Percentiles rank a stretch among this genome's conserved stretches.
phyloP scores from a whole-genome alignment of 2,113 vertebrate genomes.

The Menidia beryllina region DNA sequence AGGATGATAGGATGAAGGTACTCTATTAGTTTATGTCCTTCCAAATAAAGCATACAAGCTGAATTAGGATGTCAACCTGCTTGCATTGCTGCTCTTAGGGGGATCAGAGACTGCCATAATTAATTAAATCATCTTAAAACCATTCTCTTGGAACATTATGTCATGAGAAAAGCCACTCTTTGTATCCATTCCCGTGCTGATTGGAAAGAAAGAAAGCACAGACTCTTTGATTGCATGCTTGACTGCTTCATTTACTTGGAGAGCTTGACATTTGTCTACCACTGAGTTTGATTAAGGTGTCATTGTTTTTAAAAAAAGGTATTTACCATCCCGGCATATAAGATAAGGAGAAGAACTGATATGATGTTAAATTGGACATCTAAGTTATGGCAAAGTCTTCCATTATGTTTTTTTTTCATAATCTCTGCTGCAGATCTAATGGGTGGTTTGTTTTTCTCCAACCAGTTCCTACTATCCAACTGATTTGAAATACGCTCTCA shows the following conservation, averaged over 20 bases:
- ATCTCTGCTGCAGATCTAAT: conserved; percentile 27
- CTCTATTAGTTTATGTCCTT: background rate
- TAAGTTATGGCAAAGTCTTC: conserved; percentile 18
- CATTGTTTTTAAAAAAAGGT: conserved; percentile 53
- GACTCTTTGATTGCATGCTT: conserved; percentile 30
- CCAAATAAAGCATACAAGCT: conserved; percentile 34
- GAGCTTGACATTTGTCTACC: conserved; percentile 19
- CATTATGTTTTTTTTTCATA: conserved; percentile 17
- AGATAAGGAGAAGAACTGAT: conserved; percentile 7
- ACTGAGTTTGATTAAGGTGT: conserved; percentile 45
- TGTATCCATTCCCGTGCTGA: conserved; percentile 23
- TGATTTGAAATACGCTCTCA: background rate
- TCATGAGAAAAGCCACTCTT: background rate
- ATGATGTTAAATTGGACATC: conserved; percentile 4
- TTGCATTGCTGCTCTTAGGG: conserved; percentile 10
- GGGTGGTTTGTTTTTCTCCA: conserved; percentile 23
- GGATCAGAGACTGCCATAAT: conserved; percentile 27
- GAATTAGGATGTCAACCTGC: conserved; percentile 22
- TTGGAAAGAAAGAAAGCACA: background rate
- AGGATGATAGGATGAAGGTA: background rate
- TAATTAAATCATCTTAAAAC: conserved; percentile 48
- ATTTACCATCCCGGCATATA: conserved; percentile 34
- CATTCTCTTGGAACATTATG: conserved; percentile 8
- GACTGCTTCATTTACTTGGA: conserved; percentile 54
- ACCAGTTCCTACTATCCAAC: background rate